Evolutionary conservation across 2,797 vertebrate species (phyloP), one percentile per base, ranked within the genome.

Genomic region (Gila robusta): DNA sequence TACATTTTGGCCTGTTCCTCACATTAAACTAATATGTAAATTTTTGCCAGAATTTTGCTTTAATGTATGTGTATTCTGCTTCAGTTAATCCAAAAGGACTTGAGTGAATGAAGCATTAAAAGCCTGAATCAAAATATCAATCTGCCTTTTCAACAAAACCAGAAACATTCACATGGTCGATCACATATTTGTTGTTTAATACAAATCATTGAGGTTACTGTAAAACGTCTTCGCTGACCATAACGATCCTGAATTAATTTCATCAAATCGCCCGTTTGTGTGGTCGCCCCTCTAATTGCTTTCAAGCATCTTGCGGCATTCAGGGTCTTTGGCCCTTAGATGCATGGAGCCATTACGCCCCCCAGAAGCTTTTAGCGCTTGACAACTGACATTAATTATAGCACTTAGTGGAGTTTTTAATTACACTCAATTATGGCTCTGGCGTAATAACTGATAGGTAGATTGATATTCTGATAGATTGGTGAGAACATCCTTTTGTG

Each of bases 331-430:
- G 70, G 87, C 83, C 87, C 88, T 74, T 86, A 93, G 82, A 90
- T 88, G 87, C 89, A 62, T 90, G 92, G 91, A 93, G 90, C 92
- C 88, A 90, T 91, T 92, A 93, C 93, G 91, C 90, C 91, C 90
- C 80, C 87, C 85, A 84, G 89, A 89, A 87, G 90, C 91, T 94
- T 94, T 92, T 90, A 93, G 89, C 49, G 70, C 91, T 91, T 91
- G 92, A 95, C 92, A 94, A 92, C 91, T 95, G 95, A 95, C 95
- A 94, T 95, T 96, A 95, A 96, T 96, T 96, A 94, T 91, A 93
- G 94, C 92, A 94, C 94, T 95, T 94, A 86, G 64, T 79, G 91
- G 91, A 94, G 90, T 92, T 94, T 95, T 95, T 95, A 96, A 96
- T 95, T 95, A 94, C 85, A 91, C 89, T 92, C 93, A 95, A 94